Evolutionary conservation across 2,113 vertebrate species (phyloP).

Genomic region (Copsychus sechellarum): DNA sequence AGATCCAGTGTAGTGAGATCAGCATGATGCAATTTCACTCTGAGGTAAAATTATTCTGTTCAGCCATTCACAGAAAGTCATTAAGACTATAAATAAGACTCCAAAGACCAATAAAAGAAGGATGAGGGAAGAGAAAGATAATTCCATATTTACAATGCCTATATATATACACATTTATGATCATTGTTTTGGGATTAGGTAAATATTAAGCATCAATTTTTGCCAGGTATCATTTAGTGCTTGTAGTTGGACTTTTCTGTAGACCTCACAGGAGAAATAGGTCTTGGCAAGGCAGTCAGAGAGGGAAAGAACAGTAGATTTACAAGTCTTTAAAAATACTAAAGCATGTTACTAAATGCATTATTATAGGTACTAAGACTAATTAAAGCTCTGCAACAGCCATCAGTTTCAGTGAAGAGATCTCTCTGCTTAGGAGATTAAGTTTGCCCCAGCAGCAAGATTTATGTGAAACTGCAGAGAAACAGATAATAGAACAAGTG

Average conservation of each 20-base stretch:
- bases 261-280: neutral
- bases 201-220: slow-evolving; percentile 7
- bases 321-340: neutral
- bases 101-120: slow-evolving; percentile 42
- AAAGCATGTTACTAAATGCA: neutral
- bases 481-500: neutral
- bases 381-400: neutral
- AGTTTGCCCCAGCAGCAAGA: neutral
- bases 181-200: neutral
- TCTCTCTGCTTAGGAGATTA: neutral
- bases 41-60: neutral
- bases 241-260: neutral
- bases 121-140: neutral
- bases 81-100: slow-evolving; percentile 26
- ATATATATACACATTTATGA: neutral
- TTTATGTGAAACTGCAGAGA: neutral
- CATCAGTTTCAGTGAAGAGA: neutral
- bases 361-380: neutral
- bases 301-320: neutral
- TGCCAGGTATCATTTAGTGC: neutral
- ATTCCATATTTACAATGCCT: slow-evolving; percentile 1
- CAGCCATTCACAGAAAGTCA: neutral
- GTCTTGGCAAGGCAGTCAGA: neutral
- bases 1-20: neutral
- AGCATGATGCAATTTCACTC: neutral